These are phyloP conservation scores for Oikopleura vanhoeffeni DNA, from an alignment of 23 tunicate species.

Conservation along the genomic window DNA sequence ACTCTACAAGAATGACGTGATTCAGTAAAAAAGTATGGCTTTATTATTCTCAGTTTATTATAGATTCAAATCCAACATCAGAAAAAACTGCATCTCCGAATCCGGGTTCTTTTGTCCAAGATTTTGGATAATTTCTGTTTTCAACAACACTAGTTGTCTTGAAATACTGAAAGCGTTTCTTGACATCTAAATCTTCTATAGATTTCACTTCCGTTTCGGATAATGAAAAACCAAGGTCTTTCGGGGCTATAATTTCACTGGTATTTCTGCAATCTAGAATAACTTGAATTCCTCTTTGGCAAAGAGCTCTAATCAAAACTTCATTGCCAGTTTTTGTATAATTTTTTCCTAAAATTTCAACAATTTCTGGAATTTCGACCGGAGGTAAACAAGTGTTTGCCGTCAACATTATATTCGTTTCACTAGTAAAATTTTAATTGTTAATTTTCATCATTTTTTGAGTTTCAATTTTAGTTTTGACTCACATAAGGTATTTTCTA, in stretches of 20 bases:
- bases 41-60: too few relatives aligned
- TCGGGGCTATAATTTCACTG: neutral
- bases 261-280: neutral
- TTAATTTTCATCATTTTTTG: too few relatives aligned
- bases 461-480: too few relatives aligned
- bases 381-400: neutral
- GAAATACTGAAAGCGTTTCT: constrained; percentile 12
- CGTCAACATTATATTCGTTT: neutral
- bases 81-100: neutral
- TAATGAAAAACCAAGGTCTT: neutral
- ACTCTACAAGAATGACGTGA: too few relatives aligned
- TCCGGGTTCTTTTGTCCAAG: neutral
- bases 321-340: neutral
- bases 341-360: neutral
- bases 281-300: neutral
- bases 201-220: neutral
- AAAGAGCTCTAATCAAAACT: neutral
- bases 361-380: neutral
- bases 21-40: too few relatives aligned
- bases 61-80: neutral
- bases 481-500: neutral
- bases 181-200: neutral
- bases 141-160: neutral
- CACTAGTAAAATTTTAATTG: neutral
- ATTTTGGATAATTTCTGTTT: neutral